Evolutionary conservation across 2,113 vertebrate species (phyloP), one percentile per base, ranked within the genome.

Genomic region (Sander lucioperca): DNA sequence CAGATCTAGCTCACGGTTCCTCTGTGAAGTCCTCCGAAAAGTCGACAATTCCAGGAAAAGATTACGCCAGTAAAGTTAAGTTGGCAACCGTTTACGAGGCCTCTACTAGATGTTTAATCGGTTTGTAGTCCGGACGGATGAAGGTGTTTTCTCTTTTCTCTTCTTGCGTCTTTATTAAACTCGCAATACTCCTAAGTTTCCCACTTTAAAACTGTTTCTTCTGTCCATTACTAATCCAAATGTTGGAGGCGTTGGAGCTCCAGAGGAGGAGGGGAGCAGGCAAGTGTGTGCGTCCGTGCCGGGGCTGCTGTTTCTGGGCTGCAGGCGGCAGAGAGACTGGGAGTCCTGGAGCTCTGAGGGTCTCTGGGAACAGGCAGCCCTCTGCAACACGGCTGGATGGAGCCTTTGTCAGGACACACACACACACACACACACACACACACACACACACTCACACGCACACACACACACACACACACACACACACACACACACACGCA

Each of bases 301-400:
- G 0, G 79, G 65, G 72, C 74, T 84, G 82, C 79, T 87, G 87
- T 56, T 64, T 89, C 85, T 75, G 86, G 86, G 88, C 76, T 77
- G 66, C 54, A 50, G 58, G 77, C 73, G 19, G 84, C 74, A 48
- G 64, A 81, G 81, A 84, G 87, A 87, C 84, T 94, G 86, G 87
- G 82, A 4, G 86, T 90, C 83, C 89, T 91, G 89, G 69, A 88
- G 72, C 76, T 86, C 80, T 85, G 84, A 86, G 91, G 81, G 79
- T 86, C 90, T 89, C 81, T 92, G 91, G 93, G 93, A 94, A 92
- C 85, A 15, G 77, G 88, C 85, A 89, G 87, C 89, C 70, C 91
- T 92, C 87, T 86, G 86, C 88, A 82, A 86, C 84, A 90, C 82
- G 92, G 93, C 91, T 93, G 89, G 90, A 86, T 92, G 93, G 84